Conservation (phyloP, 2,888 invertebrate genomes). For the Pristionchus fissidentatus region DNA sequence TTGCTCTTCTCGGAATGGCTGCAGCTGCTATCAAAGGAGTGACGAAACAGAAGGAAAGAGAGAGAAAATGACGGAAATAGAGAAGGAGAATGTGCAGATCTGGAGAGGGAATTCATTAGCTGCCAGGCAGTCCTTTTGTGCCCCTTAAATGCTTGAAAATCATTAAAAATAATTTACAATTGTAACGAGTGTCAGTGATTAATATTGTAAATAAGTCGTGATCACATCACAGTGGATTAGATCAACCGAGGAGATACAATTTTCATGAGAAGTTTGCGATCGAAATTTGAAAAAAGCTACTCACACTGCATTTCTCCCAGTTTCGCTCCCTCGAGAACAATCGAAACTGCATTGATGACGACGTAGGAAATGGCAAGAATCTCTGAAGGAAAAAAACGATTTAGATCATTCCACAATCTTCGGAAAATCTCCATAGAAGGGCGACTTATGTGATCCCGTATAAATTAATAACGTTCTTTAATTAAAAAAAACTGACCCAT, state of each 20-base stretch:
- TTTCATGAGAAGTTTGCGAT: not conserved
- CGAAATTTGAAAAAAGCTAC: not conserved
- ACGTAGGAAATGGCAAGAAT: not conserved
- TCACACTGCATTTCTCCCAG: not conserved
- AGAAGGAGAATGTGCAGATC: not conserved
- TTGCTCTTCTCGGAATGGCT: not conserved
- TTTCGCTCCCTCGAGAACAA: not conserved
- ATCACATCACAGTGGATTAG: no score
- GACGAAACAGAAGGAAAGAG: not conserved
- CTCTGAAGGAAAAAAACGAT: not conserved
- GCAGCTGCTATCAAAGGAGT: not conserved
- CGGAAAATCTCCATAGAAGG: no score
- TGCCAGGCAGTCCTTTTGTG: no score
- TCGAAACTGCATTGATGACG: not conserved
- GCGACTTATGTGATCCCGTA: no score
- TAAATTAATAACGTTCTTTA: no score
- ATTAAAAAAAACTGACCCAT: conserved; percentile 9
- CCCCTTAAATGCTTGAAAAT: no score
- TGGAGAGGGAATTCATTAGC: no score
- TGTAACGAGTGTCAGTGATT: no score
- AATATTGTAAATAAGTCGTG: no score
- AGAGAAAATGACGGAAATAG: conserved; percentile 22
- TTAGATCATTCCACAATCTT: not conserved
- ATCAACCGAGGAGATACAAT: no score
- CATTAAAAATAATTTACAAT: no score